Evolutionary conservation across 1,140 invertebrate genomes (phyloP), one percentile per base, ranked within the genome.

Genomic region (Andricus grossulariae): DNA sequence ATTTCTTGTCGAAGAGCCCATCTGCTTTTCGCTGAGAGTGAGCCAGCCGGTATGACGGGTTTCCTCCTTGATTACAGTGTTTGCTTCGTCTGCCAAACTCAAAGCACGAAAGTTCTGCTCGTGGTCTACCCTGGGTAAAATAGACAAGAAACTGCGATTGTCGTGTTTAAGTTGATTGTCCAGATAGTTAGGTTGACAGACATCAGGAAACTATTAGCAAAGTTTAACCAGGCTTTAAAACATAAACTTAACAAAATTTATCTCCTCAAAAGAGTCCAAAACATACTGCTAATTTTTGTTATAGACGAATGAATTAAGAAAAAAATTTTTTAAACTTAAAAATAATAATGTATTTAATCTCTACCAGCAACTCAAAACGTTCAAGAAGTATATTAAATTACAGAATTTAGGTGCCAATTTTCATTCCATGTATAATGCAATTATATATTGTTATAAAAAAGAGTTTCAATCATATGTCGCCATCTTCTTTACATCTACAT

Each of bases 11-110:
- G 52, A 57, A 71, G 75, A 77, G 21, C 77, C 71, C 60, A 57
- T 75, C 21, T 74, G 32, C 76, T 84, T 84, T 82, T 85, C 82
- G 83, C 78, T 75, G 73, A 80, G 39, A 45, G 39, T 45, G 8
- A 45, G 66, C n/a, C 74, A 80, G 73, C 79, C 66, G 73, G 74
- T 75, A 39, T 72, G 79, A 80, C 80, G 82, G 80, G 85, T 86
- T 87, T 85, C 85, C 79, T 81, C 81, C 79, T 86, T 86, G 86
- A 87, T 87, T 86, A 87, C 82, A 82, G 75, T 87, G 80, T 87
- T 87, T 85, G 82, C 82, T 79, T 81, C 83, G 83, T 74, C 79
- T 79, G 74, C 76, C 73, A 81, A 84, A 82, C 80, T 83, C 79
- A 76, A 75, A 71, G 81, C 77, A 74, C 78, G 73, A 76, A 80